Evolutionary conservation across 2,113 vertebrate species (phyloP), one percentile per base, ranked within the genome.

Genomic region (Salminus brasiliensis): DNA sequence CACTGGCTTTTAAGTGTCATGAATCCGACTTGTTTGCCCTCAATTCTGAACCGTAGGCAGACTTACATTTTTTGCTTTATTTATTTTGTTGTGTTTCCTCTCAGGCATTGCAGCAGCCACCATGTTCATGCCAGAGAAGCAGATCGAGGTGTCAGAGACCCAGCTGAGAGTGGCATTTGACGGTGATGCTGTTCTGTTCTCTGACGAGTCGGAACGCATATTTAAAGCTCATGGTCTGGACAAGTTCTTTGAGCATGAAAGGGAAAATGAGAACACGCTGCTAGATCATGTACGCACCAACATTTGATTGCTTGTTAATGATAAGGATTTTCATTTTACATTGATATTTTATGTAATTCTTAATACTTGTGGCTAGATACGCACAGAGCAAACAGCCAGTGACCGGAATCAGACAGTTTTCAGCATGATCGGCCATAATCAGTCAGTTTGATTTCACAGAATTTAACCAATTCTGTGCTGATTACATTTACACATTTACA

Each of bases 161-260:
- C 97, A 99, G 92, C 94, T 99, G 82, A 92, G 96, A 0, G 98
- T 99, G 80, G 98, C 98, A 0, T 99, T 99, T 1, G 98, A 99
- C 0, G 98, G 98, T 0, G 98, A 98, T 0, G 98, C 98, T 0
- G 98, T 99, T 47, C 96, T 99, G 43, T 99, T 99, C 88, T 99
- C 98, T 0, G 98, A 99, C 0, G 98, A 99, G 85, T 99, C 98
- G 0, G 98, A 99, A 84, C 95, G 95, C 82, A 99, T 99, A 4
- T 97, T 97, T 80, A 98, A 99, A 87, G 95, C 96, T 68, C 98
- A 98, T 0, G 97, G 98, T 29, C 91, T 99, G 81, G 97, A 99
- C 89, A 96, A 92, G 86, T 99, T 99, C 93, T 99, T 99, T 0
- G 95, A 99, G 76, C 97, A 99, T 0, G 97, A 99, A 81, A 94